Evolutionary conservation across 2,888 invertebrate species (phyloP), one percentile per base, ranked within the genome.

Genomic region (Chrysodeixis includens): DNA sequence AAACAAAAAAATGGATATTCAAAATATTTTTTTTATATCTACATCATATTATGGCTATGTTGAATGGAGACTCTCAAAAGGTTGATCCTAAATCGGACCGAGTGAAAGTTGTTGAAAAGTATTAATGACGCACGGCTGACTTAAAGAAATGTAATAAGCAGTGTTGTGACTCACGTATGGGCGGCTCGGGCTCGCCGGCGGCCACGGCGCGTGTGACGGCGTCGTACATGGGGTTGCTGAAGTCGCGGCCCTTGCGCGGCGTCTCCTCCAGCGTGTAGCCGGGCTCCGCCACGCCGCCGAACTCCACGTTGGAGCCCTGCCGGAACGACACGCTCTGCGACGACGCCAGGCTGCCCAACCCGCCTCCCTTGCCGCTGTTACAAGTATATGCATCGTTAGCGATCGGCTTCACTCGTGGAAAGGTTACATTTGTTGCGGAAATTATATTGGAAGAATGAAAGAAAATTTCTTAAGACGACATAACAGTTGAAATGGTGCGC

Each of bases 171-270:
- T 91, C 44, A 93, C 93, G 93, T 67, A 91, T 55, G 0, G 92
- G 84, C 22, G 90, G 87, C 12, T 90, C 92, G 0, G 88, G 87
- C n/a, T 89, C 89, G 0, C 85, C 89, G 40, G 87, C 84, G 44
- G 86, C 87, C 74, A 96, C 96, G 59, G 96, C 96, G 74, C 97
- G 95, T 78, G 97, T 97, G 62, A 97, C 97, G 56, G 98, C 98
- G 87, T 99, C 99, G 92, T 99, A 99, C 98, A 99, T 99, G 56
- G 99, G 99, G 95, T 99, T 99, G 86, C 98, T 98, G 95, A 99
- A 99, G 93, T 99, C 99, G 60, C 99, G 95, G 66, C 97, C 97
- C 91, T 98, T 98, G 79, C 97, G 96, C 80, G 89, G 84, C 35
- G 84, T 82, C 72, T 98, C 97, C 83, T 97, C 97, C 83, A 98